Conservation (phyloP, 1,140 invertebrate species). For the Zaprionus camerounensis region DNA sequence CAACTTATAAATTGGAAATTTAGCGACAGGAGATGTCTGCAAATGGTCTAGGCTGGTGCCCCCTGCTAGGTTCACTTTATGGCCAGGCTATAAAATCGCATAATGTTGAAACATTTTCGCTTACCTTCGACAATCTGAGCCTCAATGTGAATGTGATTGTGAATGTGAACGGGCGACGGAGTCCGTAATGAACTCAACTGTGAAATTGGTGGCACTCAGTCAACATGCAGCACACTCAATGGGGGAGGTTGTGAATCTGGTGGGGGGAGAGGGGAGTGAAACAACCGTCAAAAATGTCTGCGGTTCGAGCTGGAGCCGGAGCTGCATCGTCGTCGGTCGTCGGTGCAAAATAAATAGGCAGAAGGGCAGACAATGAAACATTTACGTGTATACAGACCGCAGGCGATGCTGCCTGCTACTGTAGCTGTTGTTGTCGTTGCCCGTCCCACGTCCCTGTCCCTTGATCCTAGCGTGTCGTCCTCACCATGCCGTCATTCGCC, state of each 20-base stretch:
- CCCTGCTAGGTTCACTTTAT: conserved; percentile 30
- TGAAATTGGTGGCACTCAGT: conserved; percentile 39
- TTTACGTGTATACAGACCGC: conserved; percentile 36
- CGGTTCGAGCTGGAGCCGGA: conserved; percentile 33
- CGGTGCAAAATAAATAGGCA: conserved; percentile 67
- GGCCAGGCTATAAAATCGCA: conserved; percentile 54
- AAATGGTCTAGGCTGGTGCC: not conserved
- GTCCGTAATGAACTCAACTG: conserved; percentile 71
- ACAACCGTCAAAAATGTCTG: conserved; percentile 59
- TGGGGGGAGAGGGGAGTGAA: not conserved
- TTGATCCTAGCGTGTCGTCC: not conserved
- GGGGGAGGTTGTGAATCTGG: not conserved
- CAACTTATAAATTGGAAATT: conserved; percentile 7
- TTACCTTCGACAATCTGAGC: conserved; percentile 47
- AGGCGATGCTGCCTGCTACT: conserved; percentile 13
- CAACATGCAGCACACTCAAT: conserved; percentile 39
- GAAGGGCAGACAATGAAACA: conserved; percentile 59
- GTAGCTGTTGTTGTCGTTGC: not conserved
- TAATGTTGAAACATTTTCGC: conserved; percentile 44
- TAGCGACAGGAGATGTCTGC: not conserved
- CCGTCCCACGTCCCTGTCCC: not conserved
- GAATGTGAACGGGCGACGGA: conserved; percentile 14
- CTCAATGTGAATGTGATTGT: conserved; percentile 47
- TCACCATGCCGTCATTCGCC: conserved; percentile 4
- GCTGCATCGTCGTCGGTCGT: conserved; percentile 27